These are phyloP conservation scores for Hypanus sabinus DNA, from an alignment of 2,113 vertebrate species.

Conservation along the genomic window DNA sequence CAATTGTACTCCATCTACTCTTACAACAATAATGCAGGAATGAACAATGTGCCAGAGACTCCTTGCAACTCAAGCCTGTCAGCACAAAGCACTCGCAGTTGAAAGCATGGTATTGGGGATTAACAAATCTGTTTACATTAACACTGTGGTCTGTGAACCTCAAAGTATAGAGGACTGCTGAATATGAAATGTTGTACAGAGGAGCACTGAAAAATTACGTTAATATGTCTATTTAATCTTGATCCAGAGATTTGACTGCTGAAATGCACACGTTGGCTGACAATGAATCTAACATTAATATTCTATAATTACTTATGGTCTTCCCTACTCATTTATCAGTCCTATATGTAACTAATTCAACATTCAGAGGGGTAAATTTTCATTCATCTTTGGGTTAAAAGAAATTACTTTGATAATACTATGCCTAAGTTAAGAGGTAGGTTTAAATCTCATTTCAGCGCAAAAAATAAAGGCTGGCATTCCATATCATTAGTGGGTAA, in stretches of 20 bases:
- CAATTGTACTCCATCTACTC: slow-evolving; percentile 74
- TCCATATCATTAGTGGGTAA: no score
- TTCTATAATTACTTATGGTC: neutral
- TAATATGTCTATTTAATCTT: slow-evolving; percentile 43
- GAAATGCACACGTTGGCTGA: neutral
- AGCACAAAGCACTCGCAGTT: slow-evolving; percentile 66
- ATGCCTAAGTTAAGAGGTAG: no score
- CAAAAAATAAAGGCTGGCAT: no score
- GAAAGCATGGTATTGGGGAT: slow-evolving; percentile 60
- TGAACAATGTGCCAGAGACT: slow-evolving; percentile 69
- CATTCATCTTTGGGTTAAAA: neutral
- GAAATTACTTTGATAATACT: no score
- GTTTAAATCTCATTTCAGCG: no score
- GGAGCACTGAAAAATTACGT: slow-evolving; percentile 46
- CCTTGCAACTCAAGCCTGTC: slow-evolving; percentile 68
- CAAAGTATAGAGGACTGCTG: slow-evolving; percentile 66
- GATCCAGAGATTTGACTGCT: no score
- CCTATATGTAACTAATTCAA: neutral
- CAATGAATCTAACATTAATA: neutral
- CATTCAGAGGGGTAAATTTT: neutral
- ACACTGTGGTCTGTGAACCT: slow-evolving; percentile 62
- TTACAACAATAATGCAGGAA: slow-evolving; percentile 64
- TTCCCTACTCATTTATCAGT: neutral
- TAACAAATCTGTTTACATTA: slow-evolving; percentile 58
- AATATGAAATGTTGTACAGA: slow-evolving; percentile 62